Evolutionary conservation across 2,113 vertebrate species (phyloP), one percentile per base, ranked within the genome.

Genomic region (Psettodes erumei): DNA sequence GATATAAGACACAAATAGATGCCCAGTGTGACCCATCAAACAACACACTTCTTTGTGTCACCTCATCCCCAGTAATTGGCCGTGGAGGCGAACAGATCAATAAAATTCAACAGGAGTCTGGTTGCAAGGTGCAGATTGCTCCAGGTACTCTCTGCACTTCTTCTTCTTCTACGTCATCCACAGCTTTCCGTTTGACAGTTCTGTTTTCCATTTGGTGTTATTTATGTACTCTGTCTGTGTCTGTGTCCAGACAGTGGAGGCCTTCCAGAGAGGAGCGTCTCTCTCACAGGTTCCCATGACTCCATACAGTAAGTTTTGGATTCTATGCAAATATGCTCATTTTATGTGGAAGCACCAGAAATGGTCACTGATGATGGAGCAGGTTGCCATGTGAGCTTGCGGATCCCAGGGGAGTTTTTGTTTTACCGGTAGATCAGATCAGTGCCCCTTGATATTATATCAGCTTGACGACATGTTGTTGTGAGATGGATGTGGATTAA

Each of bases 21-120:
- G 18, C 30, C 30, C 0, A 51, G 5, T 43, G 53, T 67, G 45
- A 33, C 32, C 33, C 7, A 13, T 8, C 37, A 16, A 54, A 40
- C 21, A 56, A 32, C 15, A 11, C 38, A 25, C 19, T 16, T 21
- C 30, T 28, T 42, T 25, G 7, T 47, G 3, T 79, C 1, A 58
- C 23, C 54, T 60, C 4, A 21, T 72, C 62, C 18, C 4, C 56
- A 81, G 78, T 81, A 69, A 81, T 81, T n/a, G 78, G 78, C 7
- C 78, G 78, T 30, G 78, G 78, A 58, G 78, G 78, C 51, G 78
- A 81, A 75, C 78, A 81, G 58, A 81, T 81, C 64, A 81, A 70
- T 43, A 81, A 75, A 45, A 81, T 81, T 56, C 78, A 81, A 70
- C 78, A 75, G 51, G 78, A 81, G 42, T 81, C 78, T 3, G 71